Percentiles rank a stretch among this genome's conserved stretches.
Conservation (phyloP, 2,888 invertebrate species). For the Cerastoderma edule region DNA sequence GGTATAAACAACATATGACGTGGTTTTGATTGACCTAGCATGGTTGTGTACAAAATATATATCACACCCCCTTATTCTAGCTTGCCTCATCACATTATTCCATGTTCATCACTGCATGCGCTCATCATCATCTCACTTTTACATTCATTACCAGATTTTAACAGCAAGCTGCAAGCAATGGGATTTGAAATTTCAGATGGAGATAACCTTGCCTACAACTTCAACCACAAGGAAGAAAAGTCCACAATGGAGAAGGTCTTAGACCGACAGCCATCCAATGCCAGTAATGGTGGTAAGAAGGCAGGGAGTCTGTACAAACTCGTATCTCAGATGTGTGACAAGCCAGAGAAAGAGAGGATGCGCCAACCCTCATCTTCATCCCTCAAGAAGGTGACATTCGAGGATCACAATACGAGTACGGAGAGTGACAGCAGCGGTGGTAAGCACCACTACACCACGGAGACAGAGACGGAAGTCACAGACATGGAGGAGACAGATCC, state of each 20-base stretch:
- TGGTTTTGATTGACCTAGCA: not conserved
- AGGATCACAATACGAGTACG: constrained; percentile 44
- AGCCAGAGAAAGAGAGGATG: constrained; percentile 41
- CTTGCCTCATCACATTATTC: constrained; percentile 15
- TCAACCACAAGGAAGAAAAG: constrained; percentile 21
- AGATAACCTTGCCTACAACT: constrained; percentile 36
- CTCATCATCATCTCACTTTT: constrained; percentile 30
- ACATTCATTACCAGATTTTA: constrained; percentile 76
- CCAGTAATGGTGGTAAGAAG: constrained; percentile 37
- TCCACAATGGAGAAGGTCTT: not conserved
- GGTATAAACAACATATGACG: not conserved
- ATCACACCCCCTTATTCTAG: not conserved
- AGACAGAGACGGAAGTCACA: constrained; percentile 54
- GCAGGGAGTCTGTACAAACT: constrained; percentile 72
- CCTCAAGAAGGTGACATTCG: constrained; percentile 47
- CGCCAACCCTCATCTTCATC: constrained; percentile 44
- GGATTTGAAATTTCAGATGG: constrained; percentile 79
- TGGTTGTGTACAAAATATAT: too few species aligned
- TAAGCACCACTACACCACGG: constrained; percentile 59
- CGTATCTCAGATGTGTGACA: constrained; percentile 67
- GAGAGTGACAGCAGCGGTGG: constrained; percentile 51
- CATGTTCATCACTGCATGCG: constrained; percentile 12
- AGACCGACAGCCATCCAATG: constrained; percentile 32
- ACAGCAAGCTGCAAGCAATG: constrained; percentile 78
- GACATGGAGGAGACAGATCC: constrained; percentile 44